Conservation (phyloP, 1,140 invertebrate genomes). For the Danaus melanippus region DNA sequence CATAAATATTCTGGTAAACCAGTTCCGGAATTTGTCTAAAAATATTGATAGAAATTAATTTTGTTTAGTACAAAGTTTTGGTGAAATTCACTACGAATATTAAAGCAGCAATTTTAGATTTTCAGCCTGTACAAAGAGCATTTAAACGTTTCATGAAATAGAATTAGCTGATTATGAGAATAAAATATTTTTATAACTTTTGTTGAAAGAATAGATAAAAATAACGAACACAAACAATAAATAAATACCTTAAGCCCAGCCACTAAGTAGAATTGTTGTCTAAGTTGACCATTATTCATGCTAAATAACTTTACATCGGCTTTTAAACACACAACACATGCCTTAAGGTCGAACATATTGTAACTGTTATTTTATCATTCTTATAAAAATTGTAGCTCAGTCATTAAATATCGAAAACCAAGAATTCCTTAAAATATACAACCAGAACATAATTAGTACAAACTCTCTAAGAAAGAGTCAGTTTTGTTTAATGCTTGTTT, state of each 20-base stretch:
- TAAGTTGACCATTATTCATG: conserved; percentile 36
- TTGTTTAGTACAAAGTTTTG: not conserved
- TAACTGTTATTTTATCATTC: conserved; percentile 5
- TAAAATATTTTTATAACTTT: no score
- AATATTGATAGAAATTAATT: conserved; percentile 11
- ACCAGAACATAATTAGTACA: no score
- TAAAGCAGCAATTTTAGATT: no score
- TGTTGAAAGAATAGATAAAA: conserved; percentile 4
- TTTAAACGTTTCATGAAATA: no score
- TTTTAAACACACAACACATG: conserved; percentile 51
- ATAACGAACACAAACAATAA: conserved; percentile 4
- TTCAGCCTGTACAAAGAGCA: no score
- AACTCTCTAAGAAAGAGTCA: no score
- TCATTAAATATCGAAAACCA: no score
- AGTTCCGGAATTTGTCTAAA: conserved; percentile 35
- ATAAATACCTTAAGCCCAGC: conserved; percentile 48
- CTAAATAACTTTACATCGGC: conserved; percentile 41
- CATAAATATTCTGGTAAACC: conserved; percentile 54
- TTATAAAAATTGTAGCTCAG: conserved; percentile 1
- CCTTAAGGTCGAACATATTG: conserved; percentile 47
- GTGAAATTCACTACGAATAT: no score
- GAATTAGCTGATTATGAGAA: no score
- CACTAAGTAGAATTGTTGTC: conserved; percentile 43
- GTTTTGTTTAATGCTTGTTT: no score
- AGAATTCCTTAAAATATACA: no score